Base-by-base conservation (phyloP, 2,797 vertebrate species). In the Crax fasciolata region DNA sequence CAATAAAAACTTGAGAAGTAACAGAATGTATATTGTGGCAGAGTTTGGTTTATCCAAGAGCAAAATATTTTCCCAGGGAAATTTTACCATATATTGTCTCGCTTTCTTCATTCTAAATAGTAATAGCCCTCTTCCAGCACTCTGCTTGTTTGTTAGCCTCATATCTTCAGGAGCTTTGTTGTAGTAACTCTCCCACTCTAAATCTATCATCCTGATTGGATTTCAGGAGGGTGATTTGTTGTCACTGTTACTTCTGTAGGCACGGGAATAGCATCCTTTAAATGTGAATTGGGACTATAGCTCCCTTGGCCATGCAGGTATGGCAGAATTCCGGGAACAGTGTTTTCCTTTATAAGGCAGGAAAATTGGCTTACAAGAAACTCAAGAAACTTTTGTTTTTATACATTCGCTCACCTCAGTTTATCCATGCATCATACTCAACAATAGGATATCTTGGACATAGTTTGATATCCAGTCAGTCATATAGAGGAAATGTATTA, bases 121-220 rank as follows among this genome's bases (percentile, higher is more conserved):
- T 38, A 78, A 90, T 13, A 78, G 6, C 39, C 35, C 20, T 80
- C 54, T 80, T 85, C 18, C 52, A 52, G 32, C 27, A 74, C 16
- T 49, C 38, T 84, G 13, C 51, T 89, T 84, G 49, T 81, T 95
- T 83, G 61, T 38, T 80, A 91, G 76, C 38, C 49, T n/a, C 3
- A 0, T 2, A 3, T 61, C 44, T 52, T 83, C 44, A 25, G 38
- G 76, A 88, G 61, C 24, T 91, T 95, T 77, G 48, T 63, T 90
- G 74, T 12, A 66, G 39, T 81, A 62, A 63, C 13, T 68, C 55
- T 91, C 73, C 62, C 77, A 72, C 32, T 94, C 49, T n/a, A 63
- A 32, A 88, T 3, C 51, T 91, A 58, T 51, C 71, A 54, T 2
- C 3, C 27, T 11, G 19, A 48, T 6, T 78, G 58, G 8, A 67